phyloP scores from a whole-genome alignment of 2,888 invertebrate genomes.

The Drosophila melanosoma region DNA sequence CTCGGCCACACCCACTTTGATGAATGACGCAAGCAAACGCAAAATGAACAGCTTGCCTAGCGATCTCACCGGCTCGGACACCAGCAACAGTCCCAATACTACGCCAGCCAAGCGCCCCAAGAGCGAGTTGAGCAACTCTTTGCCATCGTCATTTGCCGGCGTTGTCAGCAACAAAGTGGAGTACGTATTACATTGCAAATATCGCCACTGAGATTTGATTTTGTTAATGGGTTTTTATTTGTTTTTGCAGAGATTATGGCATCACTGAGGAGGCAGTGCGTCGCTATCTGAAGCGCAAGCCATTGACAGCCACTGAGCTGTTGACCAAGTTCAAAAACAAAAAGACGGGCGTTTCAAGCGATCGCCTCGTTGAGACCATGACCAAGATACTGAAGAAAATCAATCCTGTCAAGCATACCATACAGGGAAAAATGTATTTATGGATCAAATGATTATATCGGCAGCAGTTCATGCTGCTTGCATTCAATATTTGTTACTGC shows the following conservation, averaged over 20 bases:
- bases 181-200: constrained; percentile 61
- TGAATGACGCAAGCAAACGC: constrained; percentile 79
- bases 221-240: not conserved
- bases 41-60: constrained; percentile 84
- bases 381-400: constrained; percentile 97
- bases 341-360: constrained; percentile 94
- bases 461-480: not conserved
- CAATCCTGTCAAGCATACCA: constrained; percentile 95
- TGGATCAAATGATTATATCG: constrained; percentile 87
- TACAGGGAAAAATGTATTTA: constrained; percentile 97
- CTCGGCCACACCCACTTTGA: constrained; percentile 85
- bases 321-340: constrained; percentile 98
- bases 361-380: constrained; percentile 96
- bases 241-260: constrained; percentile 89
- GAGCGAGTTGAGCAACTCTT: constrained; percentile 78
- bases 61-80: constrained; percentile 84
- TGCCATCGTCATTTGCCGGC: constrained; percentile 84
- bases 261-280: constrained; percentile 98
- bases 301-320: constrained; percentile 98
- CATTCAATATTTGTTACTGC: not conserved
- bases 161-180: constrained; percentile 84
- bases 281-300: constrained; percentile 97
- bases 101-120: constrained; percentile 84
- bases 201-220: not conserved
- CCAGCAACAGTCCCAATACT: constrained; percentile 83